Conservation (phyloP, 2,113 vertebrate genomes). For the Hystrix brachyura region DNA sequence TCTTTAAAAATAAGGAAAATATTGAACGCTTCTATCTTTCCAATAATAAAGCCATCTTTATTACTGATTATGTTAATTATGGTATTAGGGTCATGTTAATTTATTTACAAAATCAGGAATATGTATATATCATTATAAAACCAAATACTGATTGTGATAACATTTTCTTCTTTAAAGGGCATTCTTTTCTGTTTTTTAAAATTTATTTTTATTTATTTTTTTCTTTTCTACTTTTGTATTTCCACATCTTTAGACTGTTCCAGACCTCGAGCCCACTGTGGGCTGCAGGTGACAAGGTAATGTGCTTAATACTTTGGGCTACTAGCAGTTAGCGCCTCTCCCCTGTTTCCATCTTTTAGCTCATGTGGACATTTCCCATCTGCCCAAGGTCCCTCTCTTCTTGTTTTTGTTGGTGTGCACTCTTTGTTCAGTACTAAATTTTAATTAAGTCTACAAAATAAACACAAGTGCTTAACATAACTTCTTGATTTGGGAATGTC, state of each 20-base stretch:
- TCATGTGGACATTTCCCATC: neutral
- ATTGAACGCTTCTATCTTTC: neutral
- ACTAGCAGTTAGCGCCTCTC: neutral
- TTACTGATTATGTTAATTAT: too few species aligned
- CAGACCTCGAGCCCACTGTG: neutral
- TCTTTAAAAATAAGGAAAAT: neutral
- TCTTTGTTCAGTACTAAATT: neutral
- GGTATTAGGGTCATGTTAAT: neutral
- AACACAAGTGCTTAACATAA: neutral
- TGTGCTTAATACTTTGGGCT: neutral
- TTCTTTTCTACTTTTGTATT: neutral
- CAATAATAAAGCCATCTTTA: neutral
- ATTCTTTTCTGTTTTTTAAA: neutral
- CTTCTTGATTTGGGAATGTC: neutral
- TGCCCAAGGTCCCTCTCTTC: neutral
- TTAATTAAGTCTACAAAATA: neutral
- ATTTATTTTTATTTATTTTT: neutral
- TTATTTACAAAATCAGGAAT: neutral
- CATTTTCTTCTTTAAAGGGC: neutral
- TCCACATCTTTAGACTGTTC: neutral
- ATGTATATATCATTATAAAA: neutral
- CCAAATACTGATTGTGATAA: neutral
- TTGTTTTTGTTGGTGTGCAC: neutral
- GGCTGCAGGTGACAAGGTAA: neutral
- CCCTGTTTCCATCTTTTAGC: neutral